These are phyloP conservation scores for Thinocorus orbignyianus DNA, from an alignment of 2,113 vertebrate species.

Conservation along the genomic window DNA sequence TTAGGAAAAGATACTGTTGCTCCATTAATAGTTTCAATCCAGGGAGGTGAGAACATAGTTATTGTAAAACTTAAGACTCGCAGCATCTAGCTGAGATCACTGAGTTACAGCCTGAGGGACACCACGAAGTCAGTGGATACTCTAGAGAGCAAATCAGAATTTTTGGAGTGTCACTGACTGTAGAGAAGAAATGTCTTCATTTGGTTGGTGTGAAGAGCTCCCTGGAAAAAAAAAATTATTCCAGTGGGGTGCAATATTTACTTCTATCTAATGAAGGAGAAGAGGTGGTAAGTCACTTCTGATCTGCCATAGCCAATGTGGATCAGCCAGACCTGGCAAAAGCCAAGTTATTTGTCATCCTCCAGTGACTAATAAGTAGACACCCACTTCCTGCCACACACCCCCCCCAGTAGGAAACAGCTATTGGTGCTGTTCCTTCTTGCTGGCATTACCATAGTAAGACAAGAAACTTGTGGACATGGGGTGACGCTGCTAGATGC, in stretches of 20 bases:
- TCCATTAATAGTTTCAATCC: not conserved
- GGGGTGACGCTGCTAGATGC: not conserved
- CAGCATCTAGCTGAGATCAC: not conserved
- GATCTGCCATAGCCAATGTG: not conserved
- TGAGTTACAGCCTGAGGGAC: not conserved
- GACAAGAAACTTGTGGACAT: not conserved
- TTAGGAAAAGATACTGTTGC: not conserved
- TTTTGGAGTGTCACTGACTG: not conserved
- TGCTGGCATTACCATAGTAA: rapidly evolving
- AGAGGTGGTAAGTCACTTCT: not conserved
- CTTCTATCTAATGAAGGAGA: not conserved
- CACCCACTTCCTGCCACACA: not conserved
- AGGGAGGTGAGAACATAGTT: not conserved
- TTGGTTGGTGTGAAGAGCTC: not conserved
- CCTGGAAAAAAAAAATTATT: not conserved
- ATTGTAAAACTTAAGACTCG: not conserved
- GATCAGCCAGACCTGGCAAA: not conserved
- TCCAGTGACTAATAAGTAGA: not conserved
- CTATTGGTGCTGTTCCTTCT: not conserved
- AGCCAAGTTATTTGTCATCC: not conserved
- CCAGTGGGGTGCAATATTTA: not conserved
- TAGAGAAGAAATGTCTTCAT: not conserved
- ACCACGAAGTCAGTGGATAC: not conserved
- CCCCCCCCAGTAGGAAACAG: too few species aligned
- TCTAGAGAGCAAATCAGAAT: not conserved